Evolutionary conservation across 2,113 vertebrate genomes (phyloP), one percentile per base, ranked within the genome.

Genomic region (Urocynchramus pylzowi): DNA sequence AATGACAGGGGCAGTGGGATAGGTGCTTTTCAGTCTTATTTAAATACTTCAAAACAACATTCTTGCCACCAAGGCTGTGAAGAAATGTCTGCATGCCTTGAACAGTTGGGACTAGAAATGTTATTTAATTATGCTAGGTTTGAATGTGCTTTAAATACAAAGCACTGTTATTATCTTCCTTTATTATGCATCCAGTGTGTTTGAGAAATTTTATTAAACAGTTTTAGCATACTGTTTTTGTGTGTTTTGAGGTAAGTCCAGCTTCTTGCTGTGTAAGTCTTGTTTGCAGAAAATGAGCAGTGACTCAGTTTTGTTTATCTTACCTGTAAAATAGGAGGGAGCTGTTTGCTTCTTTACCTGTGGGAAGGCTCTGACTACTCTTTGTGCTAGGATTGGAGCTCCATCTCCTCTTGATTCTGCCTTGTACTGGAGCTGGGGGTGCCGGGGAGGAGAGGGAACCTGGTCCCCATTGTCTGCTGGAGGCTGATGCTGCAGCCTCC

Each of bases 341-440:
- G n/a, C 16, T 1, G 3, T 47, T 71, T 57, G 14, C 28, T 73
- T 27, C 33, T 30, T 49, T 41, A 11, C 5, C 3, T 8, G 10
- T 26, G 16, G 7, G n/a, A 84, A 44, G 16, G 45, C 19, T 50
- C 30, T 13, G 6, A 11, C 26, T 22, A 13, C n/a, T 15, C 2
- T 47, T 31, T 54, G 3, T 2, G 8, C 44, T 27, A 9, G 41
- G 9, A 17, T 5, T 41, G 22, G 49, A 78, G 52, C 52, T 47
- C 50, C 33, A 7, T 30, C 33, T 63, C 28, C 16, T 57, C 57
- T 56, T 73, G 53, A 49, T 92, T 85, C 67, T 78, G 52, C 16
- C 21, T 71, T 35, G 18, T 11, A 4, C 2, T 1, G 14, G 30
- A n/a, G n/a, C 2, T 35, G 20, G 3, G 9, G 10, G 9, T 45